Evolutionary conservation across 2,888 invertebrate species (phyloP).

Genomic region (Phorcus lineatus): DNA sequence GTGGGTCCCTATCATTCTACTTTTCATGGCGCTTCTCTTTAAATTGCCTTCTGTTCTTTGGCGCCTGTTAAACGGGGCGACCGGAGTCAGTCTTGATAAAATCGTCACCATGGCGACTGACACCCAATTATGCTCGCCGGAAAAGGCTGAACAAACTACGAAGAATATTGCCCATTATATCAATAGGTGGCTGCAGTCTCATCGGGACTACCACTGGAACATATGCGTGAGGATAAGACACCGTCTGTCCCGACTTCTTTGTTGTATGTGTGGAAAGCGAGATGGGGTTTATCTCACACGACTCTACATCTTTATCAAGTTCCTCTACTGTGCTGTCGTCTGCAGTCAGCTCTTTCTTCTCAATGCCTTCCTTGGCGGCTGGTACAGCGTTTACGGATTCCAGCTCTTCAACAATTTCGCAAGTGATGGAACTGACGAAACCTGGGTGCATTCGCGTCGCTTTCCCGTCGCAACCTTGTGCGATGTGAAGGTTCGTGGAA

Average conservation of each 20-base stretch:
- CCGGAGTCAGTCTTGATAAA: conserved; percentile 65
- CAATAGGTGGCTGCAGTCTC: conserved; percentile 66
- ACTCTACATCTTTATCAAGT: conserved; percentile 67
- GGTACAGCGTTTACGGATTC: conserved; percentile 63
- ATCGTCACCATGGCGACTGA: conserved; percentile 61
- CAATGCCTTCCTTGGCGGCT: conserved; percentile 64
- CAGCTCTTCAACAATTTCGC: conserved; percentile 57
- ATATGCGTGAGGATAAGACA: conserved; percentile 59
- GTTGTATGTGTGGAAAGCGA: conserved; percentile 64
- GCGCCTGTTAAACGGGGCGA: conserved; percentile 57
- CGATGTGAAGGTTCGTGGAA: conserved; percentile 43
- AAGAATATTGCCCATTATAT: conserved; percentile 59
- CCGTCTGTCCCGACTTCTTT: conserved; percentile 57
- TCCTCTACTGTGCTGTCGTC: conserved; percentile 67
- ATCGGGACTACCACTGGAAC: conserved; percentile 63
- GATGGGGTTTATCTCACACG: conserved; percentile 69
- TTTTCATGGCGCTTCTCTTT: conserved; percentile 65
- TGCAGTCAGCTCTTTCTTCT: conserved; percentile 69
- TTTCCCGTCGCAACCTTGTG: conserved; percentile 44
- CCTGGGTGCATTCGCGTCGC: conserved; percentile 16
- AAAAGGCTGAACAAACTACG: conserved; percentile 56
- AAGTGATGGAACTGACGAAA: conserved; percentile 56
- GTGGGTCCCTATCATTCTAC: conserved; percentile 67
- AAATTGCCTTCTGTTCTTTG: conserved; percentile 64
- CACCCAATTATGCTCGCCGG: conserved; percentile 55